A percentile compares a stretch with the other conserved stretches of the same genome.
phyloP scores from a whole-genome alignment of 1,140 invertebrate species.

The Pseudomyrmex flavicornis region DNA sequence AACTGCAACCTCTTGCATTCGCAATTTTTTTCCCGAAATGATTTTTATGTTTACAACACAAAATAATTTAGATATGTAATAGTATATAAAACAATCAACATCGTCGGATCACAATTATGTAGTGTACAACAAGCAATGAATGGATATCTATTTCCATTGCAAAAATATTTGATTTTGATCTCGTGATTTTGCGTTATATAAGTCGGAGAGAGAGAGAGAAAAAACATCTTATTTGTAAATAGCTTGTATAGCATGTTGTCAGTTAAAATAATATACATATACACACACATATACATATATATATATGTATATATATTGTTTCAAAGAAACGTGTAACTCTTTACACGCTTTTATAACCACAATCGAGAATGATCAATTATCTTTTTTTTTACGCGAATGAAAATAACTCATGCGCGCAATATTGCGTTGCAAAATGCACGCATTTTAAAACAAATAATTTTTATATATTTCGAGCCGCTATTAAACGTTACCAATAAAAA shows the following conservation, averaged over 20 bases:
- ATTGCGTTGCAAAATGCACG: neutral
- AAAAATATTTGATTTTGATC: neutral
- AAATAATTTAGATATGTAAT: neutral
- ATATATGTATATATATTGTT: neutral
- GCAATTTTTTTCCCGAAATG: neutral
- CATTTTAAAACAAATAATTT: neutral
- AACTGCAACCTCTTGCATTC: neutral
- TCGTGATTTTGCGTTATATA: neutral
- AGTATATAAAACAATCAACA: neutral
- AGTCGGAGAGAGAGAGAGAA: neutral
- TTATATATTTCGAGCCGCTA: neutral
- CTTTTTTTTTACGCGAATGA: neutral
- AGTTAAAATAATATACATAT: neutral
- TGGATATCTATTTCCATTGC: neutral
- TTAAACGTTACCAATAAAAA: no score
- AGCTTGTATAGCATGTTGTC: neutral
- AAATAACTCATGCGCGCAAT: neutral
- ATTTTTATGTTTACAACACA: neutral
- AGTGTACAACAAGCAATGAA: constrained; percentile 1
- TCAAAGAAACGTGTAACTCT: neutral
- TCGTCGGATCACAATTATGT: neutral
- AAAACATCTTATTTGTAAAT: neutral
- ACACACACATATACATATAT: neutral
- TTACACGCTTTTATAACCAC: neutral
- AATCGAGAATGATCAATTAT: neutral